Conservation (phyloP, 2,113 vertebrate genomes). For the Caranx melampygus region DNA sequence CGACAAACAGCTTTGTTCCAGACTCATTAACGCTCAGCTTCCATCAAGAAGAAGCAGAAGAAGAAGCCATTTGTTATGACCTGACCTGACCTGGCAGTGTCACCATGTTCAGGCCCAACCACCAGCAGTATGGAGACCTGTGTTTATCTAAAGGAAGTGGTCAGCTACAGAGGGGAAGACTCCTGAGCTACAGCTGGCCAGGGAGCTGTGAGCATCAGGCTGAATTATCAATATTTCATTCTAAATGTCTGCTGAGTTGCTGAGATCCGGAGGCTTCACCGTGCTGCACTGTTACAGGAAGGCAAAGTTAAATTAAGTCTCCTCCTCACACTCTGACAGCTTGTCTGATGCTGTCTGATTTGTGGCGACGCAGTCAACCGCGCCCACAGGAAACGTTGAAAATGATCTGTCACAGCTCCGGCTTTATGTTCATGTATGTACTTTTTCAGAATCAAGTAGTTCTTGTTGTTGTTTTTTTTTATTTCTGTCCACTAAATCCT, state of each 20-base stretch:
- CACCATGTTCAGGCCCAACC: background rate
- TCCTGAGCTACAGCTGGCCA: background rate
- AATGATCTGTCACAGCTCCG: constrained; percentile 10
- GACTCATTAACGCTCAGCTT: no score
- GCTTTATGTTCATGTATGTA: background rate
- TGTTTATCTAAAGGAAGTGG: background rate
- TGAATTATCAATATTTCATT: background rate
- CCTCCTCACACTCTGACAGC: background rate
- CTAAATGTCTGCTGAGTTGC: background rate
- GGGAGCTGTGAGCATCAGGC: background rate
- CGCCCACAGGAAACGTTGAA: constrained; percentile 6
- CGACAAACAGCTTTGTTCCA: background rate
- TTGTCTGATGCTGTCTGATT: constrained; percentile 31
- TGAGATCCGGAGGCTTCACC: background rate
- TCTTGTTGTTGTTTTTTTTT: background rate
- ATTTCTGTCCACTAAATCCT: constrained; percentile 6
- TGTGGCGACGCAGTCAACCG: constrained; percentile 17
- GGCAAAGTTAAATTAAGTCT: constrained; percentile 1
- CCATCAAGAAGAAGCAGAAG: background rate
- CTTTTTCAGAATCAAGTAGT: background rate
- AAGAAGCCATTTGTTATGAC: background rate
- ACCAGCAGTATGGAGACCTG: background rate
- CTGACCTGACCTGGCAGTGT: background rate
- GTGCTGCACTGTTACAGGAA: background rate
- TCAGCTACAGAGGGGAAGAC: background rate